Evolutionary conservation across 64 coral and sea anemone genomes (phyloP), one percentile per base, ranked within the genome.

Genomic region (Pachyseris speciosa): DNA sequence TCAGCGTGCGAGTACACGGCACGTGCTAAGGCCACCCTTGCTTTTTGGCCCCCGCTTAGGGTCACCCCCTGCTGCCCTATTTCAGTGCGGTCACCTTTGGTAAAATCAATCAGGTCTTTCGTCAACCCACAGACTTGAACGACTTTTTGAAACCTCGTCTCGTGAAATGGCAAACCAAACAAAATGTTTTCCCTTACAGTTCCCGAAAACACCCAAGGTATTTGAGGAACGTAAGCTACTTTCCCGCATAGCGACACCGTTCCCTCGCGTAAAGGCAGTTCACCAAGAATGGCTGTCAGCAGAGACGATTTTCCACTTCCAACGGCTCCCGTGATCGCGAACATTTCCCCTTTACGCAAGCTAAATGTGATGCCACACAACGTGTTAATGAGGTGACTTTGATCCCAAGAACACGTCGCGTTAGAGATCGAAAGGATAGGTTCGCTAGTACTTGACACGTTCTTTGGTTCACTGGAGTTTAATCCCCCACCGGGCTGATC

Each of bases 291-390:
- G 48, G 91, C 80, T 36, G 33, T 71, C 4, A 98, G 31, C 7
- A 98, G 44, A 6, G 91, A 87, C 5, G 95, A 98, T 24, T 98
- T 98, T n/a, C 93, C 93, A 85, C 65, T 84, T 4, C 93, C 93
- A 0, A 90, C 93, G 0, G 69, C 65, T 30, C 93, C 93, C 20
- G 77, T 89, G 17, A 94, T 63, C 1, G 88, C 59, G 0, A 95
- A 76, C 6, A 95, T 37, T 60, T 86, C 83, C 12, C 63, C 53
- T 43, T 80, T 44, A 57, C 60, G 55, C 39, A 93, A 29, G 37
- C 59, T 88, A 13, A 93, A 69, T 26, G 91, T 60, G 39, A 88
- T 20, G 64, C 72, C 67, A 24, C 42, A 41, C 1, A 65, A 64
- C 8, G n/a, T 41, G 28, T 83, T 29, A 10, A 4, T 25, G 53